phyloP scores from a whole-genome alignment of 1,140 invertebrate species.

The Chironomus tepperi region DNA sequence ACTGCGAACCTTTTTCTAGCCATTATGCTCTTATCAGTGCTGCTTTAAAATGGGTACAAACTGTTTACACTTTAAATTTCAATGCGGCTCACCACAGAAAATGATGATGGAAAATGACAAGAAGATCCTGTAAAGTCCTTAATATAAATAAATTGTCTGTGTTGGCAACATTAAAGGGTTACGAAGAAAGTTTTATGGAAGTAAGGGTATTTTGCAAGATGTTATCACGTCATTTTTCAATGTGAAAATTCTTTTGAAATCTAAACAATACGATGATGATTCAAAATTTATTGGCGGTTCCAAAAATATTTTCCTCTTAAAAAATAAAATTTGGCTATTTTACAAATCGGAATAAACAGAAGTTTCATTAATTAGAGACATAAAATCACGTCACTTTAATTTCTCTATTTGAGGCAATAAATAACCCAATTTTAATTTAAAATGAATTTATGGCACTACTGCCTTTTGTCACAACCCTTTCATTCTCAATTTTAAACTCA shows the following conservation, averaged over 20 bases:
- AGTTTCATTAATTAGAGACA: too few relatives aligned
- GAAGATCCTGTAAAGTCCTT: not conserved
- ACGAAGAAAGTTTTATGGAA: not conserved
- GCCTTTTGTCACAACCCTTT: slow-evolving; percentile 3
- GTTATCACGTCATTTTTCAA: slow-evolving; percentile 4
- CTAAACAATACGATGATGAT: too few relatives aligned
- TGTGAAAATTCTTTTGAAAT: too few relatives aligned
- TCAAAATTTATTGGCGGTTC: too few relatives aligned
- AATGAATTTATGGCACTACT: not conserved
- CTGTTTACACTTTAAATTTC: not conserved
- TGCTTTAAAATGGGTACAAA: too few relatives aligned
- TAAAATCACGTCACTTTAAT: too few relatives aligned
- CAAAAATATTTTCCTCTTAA: too few relatives aligned
- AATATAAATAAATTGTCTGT: slow-evolving; percentile 9
- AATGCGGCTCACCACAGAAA: slow-evolving; percentile 10
- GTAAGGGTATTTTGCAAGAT: not conserved
- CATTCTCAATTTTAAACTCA: slow-evolving; percentile 16
- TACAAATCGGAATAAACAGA: too few relatives aligned
- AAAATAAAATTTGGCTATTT: too few relatives aligned
- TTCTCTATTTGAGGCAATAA: not conserved
- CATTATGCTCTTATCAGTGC: not conserved
- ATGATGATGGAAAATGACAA: slow-evolving; percentile 12
- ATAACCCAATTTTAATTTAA: not conserved
- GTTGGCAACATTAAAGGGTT: not conserved
- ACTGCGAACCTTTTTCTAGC: not conserved